Evolutionary conservation across 2,888 invertebrate genomes (phyloP), one percentile per base, ranked within the genome.

Genomic region (Nasonia oneida): DNA sequence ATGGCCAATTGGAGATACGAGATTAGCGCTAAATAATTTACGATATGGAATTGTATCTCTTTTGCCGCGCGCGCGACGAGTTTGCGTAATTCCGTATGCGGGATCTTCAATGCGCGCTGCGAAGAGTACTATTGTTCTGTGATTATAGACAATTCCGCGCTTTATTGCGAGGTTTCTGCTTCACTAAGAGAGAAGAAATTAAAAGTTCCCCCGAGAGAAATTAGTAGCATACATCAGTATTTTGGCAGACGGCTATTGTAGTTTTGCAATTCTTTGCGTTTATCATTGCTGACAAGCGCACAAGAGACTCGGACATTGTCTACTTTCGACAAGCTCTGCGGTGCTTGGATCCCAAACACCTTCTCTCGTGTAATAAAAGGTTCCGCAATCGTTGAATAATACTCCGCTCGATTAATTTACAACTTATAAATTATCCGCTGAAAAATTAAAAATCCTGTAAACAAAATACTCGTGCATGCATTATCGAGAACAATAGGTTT

Each of bases 1-100:
- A 12, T 18, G 42, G 37, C 57, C 42, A 84, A 74, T 80, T 75
- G 57, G 12, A 80, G 67, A 67, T 75, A 75, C 29, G 57, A 84
- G 80, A 84, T 80, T 75, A 80, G 67, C 33, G 64, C 39, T 67
- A 84, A 84, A 79, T 83, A 64, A 73, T 84, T 67, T 23, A 61
- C 61, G 47, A 73, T 78, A 50, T 33, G 61, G 61, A 78, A 73
- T 14, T 67, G 73, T 75, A 33, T 42, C 42, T 61, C 64, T n/a
- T 42, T 29, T 29, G 1, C 23, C 23, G 23, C 23, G 23, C 23
- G 23, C 33, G 29, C 53, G 37, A 37, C 42, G 42, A 50, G n/a
- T 67, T 71, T 81, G 15, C 71, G 57, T 73, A 81, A 81, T 81
- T 73, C 57, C 78, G 47, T 39, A 64, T 29, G 61, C 42, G 12